phyloP scores from a whole-genome alignment of 1,140 invertebrate species.

The Microplitis demolitor region DNA sequence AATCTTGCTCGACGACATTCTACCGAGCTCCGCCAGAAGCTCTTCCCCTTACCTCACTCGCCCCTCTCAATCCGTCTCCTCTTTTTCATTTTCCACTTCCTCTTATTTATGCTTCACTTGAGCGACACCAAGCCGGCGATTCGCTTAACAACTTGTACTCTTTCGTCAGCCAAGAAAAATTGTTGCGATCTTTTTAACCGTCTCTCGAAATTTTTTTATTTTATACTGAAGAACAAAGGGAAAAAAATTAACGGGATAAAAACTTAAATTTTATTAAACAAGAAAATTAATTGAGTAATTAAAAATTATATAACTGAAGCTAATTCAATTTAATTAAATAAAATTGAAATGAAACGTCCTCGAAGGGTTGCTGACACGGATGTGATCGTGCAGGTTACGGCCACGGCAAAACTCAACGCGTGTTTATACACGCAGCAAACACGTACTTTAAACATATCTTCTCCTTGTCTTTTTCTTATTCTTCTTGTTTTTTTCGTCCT shows the following conservation, averaged over 20 bases:
- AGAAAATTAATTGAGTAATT: too few relatives aligned
- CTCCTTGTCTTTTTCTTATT: slow-evolving; percentile 15
- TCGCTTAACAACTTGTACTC: slow-evolving; percentile 1
- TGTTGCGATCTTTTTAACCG: background rate
- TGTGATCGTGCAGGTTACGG: slow-evolving; percentile 21
- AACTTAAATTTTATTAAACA: background rate
- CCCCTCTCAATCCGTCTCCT: background rate
- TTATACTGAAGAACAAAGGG: background rate
- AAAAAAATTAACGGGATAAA: background rate
- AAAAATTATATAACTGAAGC: too few relatives aligned
- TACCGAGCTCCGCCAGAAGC: background rate
- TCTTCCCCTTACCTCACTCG: background rate
- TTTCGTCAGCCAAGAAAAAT: slow-evolving; percentile 3
- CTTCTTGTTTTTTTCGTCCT: slow-evolving; percentile 3
- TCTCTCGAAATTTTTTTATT: background rate
- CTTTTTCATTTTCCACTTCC: background rate
- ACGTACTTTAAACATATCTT: slow-evolving; percentile 26
- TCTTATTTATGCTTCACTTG: background rate
- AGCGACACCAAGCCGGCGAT: background rate
- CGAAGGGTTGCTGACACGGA: slow-evolving; percentile 39
- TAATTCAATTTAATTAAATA: too few relatives aligned
- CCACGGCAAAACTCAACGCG: slow-evolving; percentile 20
- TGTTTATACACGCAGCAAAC: slow-evolving; percentile 34
- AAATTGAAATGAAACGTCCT: slow-evolving; percentile 1
- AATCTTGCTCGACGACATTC: slow-evolving; percentile 43